Evolutionary conservation across 2,797 vertebrate genomes (phyloP), one percentile per base, ranked within the genome.

Genomic region (Oryzias dopingdopingensis): DNA sequence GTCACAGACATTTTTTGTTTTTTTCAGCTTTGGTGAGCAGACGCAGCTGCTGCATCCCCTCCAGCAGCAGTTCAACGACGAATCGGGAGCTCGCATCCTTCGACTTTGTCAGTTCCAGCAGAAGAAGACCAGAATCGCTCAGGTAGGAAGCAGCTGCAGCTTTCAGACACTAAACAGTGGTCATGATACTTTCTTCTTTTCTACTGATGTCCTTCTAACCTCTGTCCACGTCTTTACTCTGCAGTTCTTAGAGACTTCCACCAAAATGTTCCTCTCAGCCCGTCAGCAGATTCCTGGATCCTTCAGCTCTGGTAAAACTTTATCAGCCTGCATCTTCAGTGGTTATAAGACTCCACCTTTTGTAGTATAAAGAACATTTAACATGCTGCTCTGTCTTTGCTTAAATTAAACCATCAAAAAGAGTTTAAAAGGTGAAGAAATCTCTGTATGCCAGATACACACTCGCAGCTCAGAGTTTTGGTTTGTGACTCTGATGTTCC

Each of bases 91-190:
- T 40, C 92, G 91, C 65, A 95, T 99, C 65, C 75, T 99, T 49
- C 83, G 92, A 15, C 93, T 95, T 18, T 99, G 97, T 87, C 95
- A 93, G 87, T 99, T 99, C 85, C 94, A 98, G 47, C 97, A 99
- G 84, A 99, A 96, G 91, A 98, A 99, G 88, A 99, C 96, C 53
- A 94, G 92, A 75, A 96, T 99, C 84, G 96, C 96, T 53, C 95
- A 98, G 92, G 97, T 98, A 4, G 14, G 69, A 15, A 13, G 26
- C 32, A 37, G 10, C 32, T 37, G 2, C 32, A 12, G 32, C 32
- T 12, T 37, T 37, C 32, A 10, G 12, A 12, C 12, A 10, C 41
- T 10, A 42, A 16, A 16, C 15, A 14, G 16, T 10, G 14, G 16
- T 42, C 42, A 15, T 42, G 42, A 5, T 42, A 6, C 2, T 10